A percentile compares a stretch with the other conserved stretches of the same genome.
These are phyloP conservation scores for Caenorhabditis uteleia DNA, from an alignment of 2,888 invertebrate species.

Conservation along the genomic window DNA sequence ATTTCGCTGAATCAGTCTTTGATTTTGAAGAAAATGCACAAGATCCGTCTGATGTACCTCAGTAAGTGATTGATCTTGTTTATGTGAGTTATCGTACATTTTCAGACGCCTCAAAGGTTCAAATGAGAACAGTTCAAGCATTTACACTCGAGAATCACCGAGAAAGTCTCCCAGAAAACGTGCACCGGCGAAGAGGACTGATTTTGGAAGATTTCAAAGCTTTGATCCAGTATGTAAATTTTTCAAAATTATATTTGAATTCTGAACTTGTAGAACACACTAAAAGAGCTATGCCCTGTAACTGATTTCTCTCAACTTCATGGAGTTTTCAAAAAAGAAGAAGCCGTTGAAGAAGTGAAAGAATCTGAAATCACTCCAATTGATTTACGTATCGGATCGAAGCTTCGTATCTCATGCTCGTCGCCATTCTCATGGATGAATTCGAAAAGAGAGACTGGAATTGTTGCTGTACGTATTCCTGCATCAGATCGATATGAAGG, in stretches of 20 bases:
- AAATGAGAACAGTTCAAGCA: neutral
- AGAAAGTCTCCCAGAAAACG: slow-evolving; percentile 9
- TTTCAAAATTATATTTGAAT: no score
- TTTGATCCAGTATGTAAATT: slow-evolving; percentile 16
- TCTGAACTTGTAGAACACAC: neutral
- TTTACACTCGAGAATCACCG: slow-evolving; percentile 10
- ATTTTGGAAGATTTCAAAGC: slow-evolving; percentile 18
- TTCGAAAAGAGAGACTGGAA: slow-evolving; percentile 28
- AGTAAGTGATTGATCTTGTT: neutral
- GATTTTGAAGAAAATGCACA: slow-evolving; percentile 19
- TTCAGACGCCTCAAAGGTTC: neutral
- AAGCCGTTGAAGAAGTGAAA: neutral
- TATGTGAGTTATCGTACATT: neutral
- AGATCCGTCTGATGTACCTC: slow-evolving; percentile 22
- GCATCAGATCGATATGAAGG: slow-evolving; percentile 40
- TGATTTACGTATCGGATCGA: slow-evolving; percentile 39
- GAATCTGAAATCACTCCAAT: slow-evolving; percentile 21
- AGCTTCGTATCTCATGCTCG: slow-evolving; percentile 30
- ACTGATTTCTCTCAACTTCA: slow-evolving; percentile 28
- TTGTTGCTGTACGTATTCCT: slow-evolving; percentile 37
- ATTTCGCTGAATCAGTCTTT: slow-evolving; percentile 11
- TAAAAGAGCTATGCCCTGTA: slow-evolving; percentile 21
- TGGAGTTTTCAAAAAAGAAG: neutral
- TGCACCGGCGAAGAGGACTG: neutral
- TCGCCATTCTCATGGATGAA: slow-evolving; percentile 47